Conservation (phyloP, 2,888 invertebrate species). For the Panorpa germanica region DNA sequence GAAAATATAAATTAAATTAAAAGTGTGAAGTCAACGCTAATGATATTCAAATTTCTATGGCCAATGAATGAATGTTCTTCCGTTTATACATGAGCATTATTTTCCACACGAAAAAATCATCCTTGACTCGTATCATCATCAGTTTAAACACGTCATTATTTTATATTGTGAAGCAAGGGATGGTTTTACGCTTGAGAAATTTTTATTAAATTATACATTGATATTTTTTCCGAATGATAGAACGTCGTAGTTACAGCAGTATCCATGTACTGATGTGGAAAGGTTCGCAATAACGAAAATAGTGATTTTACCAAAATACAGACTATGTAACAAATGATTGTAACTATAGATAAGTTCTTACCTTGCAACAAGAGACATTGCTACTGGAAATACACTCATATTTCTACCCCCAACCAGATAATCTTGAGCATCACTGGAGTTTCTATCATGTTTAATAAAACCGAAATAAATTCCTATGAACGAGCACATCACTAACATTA, state of each 20-base stretch:
- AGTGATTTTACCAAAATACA: no score
- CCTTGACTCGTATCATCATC: slow-evolving; percentile 4
- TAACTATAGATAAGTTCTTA: no score
- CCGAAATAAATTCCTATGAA: slow-evolving; percentile 70
- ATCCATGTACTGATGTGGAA: no score
- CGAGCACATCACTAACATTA: slow-evolving; percentile 59
- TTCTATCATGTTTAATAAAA: slow-evolving; percentile 26
- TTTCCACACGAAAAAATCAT: neutral
- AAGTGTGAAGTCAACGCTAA: neutral
- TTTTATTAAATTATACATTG: no score
- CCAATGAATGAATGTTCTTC: neutral
- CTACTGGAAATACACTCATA: slow-evolving; percentile 47
- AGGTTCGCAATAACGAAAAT: no score
- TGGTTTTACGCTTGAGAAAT: no score
- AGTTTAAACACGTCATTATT: slow-evolving; percentile 43
- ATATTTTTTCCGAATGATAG: no score
- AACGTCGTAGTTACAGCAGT: no score
- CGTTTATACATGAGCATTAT: slow-evolving; percentile 8
- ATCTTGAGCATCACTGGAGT: slow-evolving; percentile 28
- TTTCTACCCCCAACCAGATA: slow-evolving; percentile 48
- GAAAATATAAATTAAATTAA: slow-evolving; percentile 1
- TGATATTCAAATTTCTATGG: neutral
- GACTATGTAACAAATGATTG: no score
- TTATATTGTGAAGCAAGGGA: slow-evolving; percentile 26
- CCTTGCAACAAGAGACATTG: slow-evolving; percentile 54